Percentiles rank a stretch among this genome's conserved stretches.
Conservation (phyloP, 2,797 vertebrate species). For the Sylvilagus floridanus region DNA sequence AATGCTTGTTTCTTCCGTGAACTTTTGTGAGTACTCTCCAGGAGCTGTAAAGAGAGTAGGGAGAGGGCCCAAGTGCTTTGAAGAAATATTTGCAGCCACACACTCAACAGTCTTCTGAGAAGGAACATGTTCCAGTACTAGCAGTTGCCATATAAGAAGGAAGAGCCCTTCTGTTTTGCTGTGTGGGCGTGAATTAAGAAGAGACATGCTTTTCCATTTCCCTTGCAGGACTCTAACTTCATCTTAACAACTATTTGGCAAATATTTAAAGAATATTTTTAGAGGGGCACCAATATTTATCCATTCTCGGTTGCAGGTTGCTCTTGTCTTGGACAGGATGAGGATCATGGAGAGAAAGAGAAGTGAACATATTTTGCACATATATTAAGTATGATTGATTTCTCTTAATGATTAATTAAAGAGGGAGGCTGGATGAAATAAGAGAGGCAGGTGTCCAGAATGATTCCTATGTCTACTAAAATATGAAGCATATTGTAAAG, state of each 20-base stretch:
- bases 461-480: not conserved
- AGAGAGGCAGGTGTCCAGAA: not conserved
- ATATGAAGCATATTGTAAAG: not conserved
- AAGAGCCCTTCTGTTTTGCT: not conserved
- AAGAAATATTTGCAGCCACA: not conserved
- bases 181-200: not conserved
- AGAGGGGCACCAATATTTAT: not conserved
- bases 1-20: too few species aligned
- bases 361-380: not conserved
- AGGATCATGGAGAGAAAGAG: not conserved
- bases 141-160: not conserved
- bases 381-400: not conserved
- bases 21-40: too few species aligned
- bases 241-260: not conserved
- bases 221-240: not conserved
- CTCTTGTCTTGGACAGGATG: not conserved
- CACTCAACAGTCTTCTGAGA: not conserved
- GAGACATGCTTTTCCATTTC: not conserved
- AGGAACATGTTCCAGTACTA: not conserved
- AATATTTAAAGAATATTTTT: not conserved
- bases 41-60: not conserved
- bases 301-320: not conserved
- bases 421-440: not conserved
- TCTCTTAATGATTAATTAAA: not conserved
- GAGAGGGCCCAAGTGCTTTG: not conserved